Evolutionary conservation across 2,113 vertebrate genomes (phyloP).

Genomic region (Petromus typicus): DNA sequence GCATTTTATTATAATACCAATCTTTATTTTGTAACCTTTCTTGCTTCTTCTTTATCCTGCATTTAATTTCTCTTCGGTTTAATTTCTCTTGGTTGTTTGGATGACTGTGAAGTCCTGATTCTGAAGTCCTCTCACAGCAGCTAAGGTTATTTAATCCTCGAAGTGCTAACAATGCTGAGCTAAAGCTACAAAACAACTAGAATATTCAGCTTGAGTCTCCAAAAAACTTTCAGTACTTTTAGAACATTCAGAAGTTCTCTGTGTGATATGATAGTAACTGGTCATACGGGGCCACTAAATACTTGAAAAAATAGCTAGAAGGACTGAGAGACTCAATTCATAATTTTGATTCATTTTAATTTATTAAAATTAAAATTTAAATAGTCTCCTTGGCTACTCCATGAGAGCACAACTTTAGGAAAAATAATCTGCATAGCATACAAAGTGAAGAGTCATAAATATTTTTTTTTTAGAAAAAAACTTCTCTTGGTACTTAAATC

Average conservation of each 20-base stretch:
- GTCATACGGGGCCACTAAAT: not conserved
- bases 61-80: conserved; percentile 37
- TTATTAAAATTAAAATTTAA: conserved; percentile 22
- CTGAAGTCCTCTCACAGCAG: not conserved
- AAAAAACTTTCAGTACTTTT: not conserved
- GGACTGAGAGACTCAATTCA: conserved; percentile 14
- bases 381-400: not conserved
- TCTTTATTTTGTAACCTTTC: not conserved
- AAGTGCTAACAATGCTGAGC: not conserved
- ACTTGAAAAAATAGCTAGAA: not conserved
- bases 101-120: not conserved
- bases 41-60: not conserved
- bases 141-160: not conserved
- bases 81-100: conserved; percentile 10
- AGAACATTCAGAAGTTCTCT: not conserved
- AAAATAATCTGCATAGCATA: not conserved
- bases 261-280: not conserved
- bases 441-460: not conserved
- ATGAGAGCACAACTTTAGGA: not conserved
- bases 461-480: not conserved
- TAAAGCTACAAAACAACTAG: not conserved
- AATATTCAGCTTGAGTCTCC: not conserved
- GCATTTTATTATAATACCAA: not conserved
- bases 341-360: conserved; percentile 27
- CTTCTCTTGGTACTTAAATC: not conserved